phyloP scores from a whole-genome alignment of 2,797 vertebrate species.

The Galaxias olidus region DNA sequence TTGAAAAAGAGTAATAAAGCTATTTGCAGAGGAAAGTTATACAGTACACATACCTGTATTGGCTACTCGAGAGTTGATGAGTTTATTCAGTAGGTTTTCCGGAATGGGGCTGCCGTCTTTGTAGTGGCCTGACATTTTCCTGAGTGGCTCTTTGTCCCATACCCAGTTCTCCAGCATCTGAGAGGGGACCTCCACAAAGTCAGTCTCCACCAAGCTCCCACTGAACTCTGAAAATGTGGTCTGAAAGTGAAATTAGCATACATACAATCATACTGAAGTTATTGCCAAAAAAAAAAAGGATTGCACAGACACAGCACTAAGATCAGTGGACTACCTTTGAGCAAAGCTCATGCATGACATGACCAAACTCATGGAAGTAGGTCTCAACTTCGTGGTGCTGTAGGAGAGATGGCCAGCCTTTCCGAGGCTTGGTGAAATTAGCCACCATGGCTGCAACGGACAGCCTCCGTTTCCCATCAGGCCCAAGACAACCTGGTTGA shows the following conservation, averaged over 20 bases:
- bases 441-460: constrained; percentile 91
- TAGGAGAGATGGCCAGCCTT: constrained; percentile 81
- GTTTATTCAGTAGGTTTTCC: constrained; percentile 84
- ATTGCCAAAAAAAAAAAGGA: too few species aligned
- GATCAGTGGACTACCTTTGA: constrained; percentile 77
- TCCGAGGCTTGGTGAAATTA: constrained; percentile 84
- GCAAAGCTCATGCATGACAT: constrained; percentile 96
- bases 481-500: constrained; percentile 84
- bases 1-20: too few species aligned
- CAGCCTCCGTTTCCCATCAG: constrained; percentile 82
- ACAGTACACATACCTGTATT: constrained; percentile 83
- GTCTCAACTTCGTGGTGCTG: constrained; percentile 94
- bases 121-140: constrained; percentile 89
- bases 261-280: background rate
- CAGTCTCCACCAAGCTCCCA: constrained; percentile 92
- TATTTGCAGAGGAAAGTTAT: too few species aligned
- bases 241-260: constrained; percentile 62
- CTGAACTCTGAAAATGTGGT: constrained; percentile 90
- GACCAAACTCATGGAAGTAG: constrained; percentile 96
- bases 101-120: constrained; percentile 81
- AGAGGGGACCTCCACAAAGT: constrained; percentile 95
- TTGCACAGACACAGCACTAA: background rate
- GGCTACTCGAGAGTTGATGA: constrained; percentile 88
- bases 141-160: constrained; percentile 90
- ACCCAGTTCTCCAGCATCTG: constrained; percentile 99